Base-by-base conservation (phyloP, 1,140 invertebrate genomes). In the Halyomorpha halys region DNA sequence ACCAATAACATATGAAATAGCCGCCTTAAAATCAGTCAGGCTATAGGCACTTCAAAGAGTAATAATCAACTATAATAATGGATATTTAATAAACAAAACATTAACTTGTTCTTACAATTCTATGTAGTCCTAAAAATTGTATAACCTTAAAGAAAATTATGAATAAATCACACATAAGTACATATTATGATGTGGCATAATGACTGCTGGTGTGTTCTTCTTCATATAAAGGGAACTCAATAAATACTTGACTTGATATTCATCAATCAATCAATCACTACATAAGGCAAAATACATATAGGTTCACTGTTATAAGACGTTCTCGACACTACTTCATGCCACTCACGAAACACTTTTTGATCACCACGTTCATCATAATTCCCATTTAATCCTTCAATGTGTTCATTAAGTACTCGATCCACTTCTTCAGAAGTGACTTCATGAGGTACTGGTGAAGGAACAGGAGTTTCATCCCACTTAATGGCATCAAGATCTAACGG, bases 281-380 rank as follows among this genome's bases (percentile, higher is more conserved):
- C 89, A 80, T 95, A 95, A 79, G 91, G 91, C 83, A 94, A 82
- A 81, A 93, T 86, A 77, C 86, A 83, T 75, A 93, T 80, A 71
- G 81, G 78, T 74, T 90, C 86, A 72, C 79, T 85, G 75, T 81
- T 80, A 71, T 80, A 86, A 70, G 82, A 85, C 74, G 78, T 79
- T 76, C 76, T 81, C 68, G 82, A 81, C 67, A 83, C 78, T 74
- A 83, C 84, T 76, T 93, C 85, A 74, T 90, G 84, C 87, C 89
- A 94, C 76, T 90, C 86, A 66, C 83, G 79, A 81, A 92, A 94
- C 54, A 78, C 73, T 27, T 77, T 74, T 68, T 79, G 71, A 19
- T 49, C 47, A 51, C n/a, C 25, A 45, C 56, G 13, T 61, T 69
- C 66, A 72, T 83, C 78, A 73, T 75, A 78, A 68, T 80, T 80